Base-by-base conservation (phyloP, 2,888 invertebrate species). In the Caenorhabditis afra region DNA sequence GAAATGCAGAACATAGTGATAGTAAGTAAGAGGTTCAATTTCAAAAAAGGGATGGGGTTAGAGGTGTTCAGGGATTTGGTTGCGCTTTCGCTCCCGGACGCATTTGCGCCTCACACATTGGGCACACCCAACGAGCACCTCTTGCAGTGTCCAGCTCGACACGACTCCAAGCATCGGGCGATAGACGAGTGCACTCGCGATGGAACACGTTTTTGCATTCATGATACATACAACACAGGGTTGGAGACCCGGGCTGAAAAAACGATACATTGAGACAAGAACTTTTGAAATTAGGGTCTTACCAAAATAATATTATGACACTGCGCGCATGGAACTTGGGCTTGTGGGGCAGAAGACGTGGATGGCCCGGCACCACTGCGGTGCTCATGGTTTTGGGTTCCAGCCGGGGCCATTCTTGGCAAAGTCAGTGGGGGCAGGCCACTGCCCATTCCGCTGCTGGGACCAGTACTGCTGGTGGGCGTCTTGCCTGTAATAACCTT, bases 161-260 rank as follows among this genome's bases (percentile, higher is more conserved):
- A 14, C 44, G 59, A 14, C 18, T 41, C 22, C 29, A 53, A 3
- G 65, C 74, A 14, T 16, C n/a, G 16, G 61, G 50, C 14, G 66
- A 49, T 5, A 74, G 23, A 14, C 74, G 66, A 1, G 74, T 74
- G 22, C 74, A 74, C 49, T 74, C 59, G 16, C 52, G 66, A 53
- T 79, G 79, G 45, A 65, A 79, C 37, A 65, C 65, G 35, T 79
- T 74, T 29, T 79, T 75, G 74, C 79, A 79, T 22, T 64, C 68
- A 39, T 70, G 68, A 22, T 75, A 79, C 70, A 74, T 70, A 62
- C 79, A 79, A 50, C 53, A 66, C 68, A 79, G 44, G 22, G 79
- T 47, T 16, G 53, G 22, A 1, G 70, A 59, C 44, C 74, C 74
- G 50, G 62, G 65, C 78, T 78, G 66, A 57, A 78, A 77, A 29